These are phyloP conservation scores for Oryctolagus cuniculus DNA, from an alignment of 2,113 vertebrate species.

Conservation along the genomic window DNA sequence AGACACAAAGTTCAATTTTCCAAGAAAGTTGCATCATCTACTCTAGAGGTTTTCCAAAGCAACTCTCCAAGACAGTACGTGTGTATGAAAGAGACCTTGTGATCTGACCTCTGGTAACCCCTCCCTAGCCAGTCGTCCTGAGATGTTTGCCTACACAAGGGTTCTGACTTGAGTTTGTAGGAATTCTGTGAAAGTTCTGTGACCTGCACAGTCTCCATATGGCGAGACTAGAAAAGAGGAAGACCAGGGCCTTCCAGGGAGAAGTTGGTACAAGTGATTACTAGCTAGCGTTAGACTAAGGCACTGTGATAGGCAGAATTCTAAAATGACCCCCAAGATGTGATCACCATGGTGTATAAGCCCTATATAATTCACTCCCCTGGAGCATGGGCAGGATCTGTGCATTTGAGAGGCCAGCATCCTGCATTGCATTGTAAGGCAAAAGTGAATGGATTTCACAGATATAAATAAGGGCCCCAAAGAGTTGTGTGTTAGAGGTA, in stretches of 20 bases:
- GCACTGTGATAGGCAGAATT: neutral
- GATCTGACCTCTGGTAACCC: neutral
- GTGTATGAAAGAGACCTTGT: neutral
- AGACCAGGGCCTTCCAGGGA: neutral
- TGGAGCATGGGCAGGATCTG: neutral
- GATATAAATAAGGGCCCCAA: neutral
- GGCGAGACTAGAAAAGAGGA: neutral
- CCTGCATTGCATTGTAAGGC: no score
- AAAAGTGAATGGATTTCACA: constrained; percentile 16
- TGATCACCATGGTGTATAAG: no score
- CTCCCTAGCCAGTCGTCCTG: neutral
- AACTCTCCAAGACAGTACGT: neutral
- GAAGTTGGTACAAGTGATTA: neutral
- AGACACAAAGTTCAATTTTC: constrained; percentile 35
- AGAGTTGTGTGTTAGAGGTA: neutral
- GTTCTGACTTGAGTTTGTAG: constrained; percentile 7
- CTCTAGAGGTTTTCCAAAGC: constrained; percentile 32
- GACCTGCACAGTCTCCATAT: neutral
- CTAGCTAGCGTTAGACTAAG: neutral
- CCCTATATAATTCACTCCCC: neutral
- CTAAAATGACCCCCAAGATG: neutral
- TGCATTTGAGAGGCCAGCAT: neutral
- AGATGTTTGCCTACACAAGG: neutral
- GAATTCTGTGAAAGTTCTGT: neutral
- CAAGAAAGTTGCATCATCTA: neutral